phyloP scores from a whole-genome alignment of 2,888 invertebrate species.

The Nowickia ferox region DNA sequence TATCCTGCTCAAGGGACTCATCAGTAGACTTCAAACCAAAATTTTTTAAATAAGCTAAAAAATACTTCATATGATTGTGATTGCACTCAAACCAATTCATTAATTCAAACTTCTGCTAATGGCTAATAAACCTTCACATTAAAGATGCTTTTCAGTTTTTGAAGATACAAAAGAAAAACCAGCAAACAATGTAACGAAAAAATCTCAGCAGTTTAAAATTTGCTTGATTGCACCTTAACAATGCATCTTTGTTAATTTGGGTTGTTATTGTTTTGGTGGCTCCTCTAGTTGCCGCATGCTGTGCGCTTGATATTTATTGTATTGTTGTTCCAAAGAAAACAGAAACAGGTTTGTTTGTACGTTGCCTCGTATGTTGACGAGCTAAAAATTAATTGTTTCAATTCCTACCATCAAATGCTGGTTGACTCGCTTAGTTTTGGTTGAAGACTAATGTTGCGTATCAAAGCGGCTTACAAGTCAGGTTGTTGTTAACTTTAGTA shows the following conservation, averaged over 20 bases:
- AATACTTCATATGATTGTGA: no score
- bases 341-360: constrained; percentile 54
- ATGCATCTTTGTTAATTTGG: constrained; percentile 37
- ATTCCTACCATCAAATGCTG: background rate
- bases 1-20: no score
- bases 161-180: background rate
- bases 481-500: constrained; percentile 38
- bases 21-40: no score
- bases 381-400: constrained; percentile 39
- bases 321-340: constrained; percentile 8
- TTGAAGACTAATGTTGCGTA: constrained; percentile 56
- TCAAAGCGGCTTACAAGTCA: constrained; percentile 55
- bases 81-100: background rate
- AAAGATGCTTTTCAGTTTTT: constrained; percentile 16
- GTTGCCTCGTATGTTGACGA: constrained; percentile 4
- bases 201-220: constrained; percentile 51
- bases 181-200: constrained; percentile 1
- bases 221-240: constrained; percentile 63
- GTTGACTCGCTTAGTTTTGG: constrained; percentile 40
- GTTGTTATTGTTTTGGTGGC: constrained; percentile 20
- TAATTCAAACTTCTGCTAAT: background rate
- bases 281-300: constrained; percentile 15
- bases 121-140: constrained; percentile 30
- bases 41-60: no score
- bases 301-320: constrained; percentile 39